phyloP scores from a whole-genome alignment of 1,140 invertebrate genomes.

The Eufriesea mexicana region DNA sequence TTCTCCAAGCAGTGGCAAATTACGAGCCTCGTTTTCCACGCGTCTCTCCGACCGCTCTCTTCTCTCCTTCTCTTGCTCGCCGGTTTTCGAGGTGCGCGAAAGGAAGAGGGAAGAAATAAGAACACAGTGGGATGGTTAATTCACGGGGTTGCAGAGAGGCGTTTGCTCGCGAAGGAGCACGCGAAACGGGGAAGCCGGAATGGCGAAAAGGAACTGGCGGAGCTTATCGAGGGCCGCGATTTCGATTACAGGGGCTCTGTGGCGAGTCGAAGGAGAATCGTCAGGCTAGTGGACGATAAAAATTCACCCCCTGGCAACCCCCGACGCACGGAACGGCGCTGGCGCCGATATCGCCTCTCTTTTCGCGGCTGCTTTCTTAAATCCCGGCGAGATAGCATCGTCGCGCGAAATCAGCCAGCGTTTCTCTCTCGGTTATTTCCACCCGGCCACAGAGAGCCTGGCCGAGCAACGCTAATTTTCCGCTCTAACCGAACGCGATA shows the following conservation, averaged over 20 bases:
- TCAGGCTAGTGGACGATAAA: conserved; percentile 26
- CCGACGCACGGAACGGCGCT: no score
- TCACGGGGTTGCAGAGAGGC: neutral
- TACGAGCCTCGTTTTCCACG: neutral
- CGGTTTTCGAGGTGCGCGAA: no score
- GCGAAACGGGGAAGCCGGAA: no score
- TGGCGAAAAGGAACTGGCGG: no score
- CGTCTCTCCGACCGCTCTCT: neutral
- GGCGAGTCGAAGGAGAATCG: neutral
- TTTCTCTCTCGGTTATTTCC: conserved; percentile 28
- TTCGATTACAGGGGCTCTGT: conserved; percentile 26
- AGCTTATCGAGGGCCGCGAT: conserved; percentile 28
- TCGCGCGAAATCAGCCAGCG: conserved; percentile 32
- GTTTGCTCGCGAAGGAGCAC: neutral
- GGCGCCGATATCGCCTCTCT: conserved; percentile 35
- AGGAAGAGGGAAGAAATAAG: neutral
- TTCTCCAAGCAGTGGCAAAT: neutral
- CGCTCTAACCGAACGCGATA: conserved; percentile 35
- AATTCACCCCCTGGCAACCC: neutral
- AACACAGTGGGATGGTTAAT: neutral
- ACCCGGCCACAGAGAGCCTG: neutral
- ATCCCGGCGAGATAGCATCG: conserved; percentile 40
- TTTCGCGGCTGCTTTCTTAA: conserved; percentile 13
- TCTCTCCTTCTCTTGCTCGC: no score
- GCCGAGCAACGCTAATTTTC: conserved; percentile 46